Evolutionary conservation across 2,888 invertebrate genomes (phyloP).

Genomic region (Thyatira batis): DNA sequence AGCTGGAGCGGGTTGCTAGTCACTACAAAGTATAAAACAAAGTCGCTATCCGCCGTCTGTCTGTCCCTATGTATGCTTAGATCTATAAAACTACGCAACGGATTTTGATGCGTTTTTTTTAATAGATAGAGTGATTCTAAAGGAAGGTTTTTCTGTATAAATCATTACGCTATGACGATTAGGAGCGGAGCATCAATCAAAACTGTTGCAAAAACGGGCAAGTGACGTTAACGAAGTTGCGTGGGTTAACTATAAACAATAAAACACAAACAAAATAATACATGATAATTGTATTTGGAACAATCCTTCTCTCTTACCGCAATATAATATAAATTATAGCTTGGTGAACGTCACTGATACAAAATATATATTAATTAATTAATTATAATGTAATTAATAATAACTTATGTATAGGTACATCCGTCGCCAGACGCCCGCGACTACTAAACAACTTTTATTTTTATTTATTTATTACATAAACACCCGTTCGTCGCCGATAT

Average conservation of each 20-base stretch:
- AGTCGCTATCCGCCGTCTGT: no score
- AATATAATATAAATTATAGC: constrained; percentile 71
- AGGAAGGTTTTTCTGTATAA: no score
- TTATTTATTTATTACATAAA: constrained; percentile 27
- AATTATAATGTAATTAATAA: constrained; percentile 26
- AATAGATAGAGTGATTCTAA: no score
- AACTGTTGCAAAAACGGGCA: no score
- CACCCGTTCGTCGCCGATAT: constrained; percentile 40
- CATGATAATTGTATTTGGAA: constrained; percentile 76
- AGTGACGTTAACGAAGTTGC: no score
- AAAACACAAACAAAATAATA: constrained; percentile 44
- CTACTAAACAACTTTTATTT: constrained; percentile 52
- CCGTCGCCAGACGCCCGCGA: constrained; percentile 36
- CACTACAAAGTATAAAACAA: no score
- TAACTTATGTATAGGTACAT: constrained; percentile 63
- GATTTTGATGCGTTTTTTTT: no score
- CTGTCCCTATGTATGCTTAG: no score
- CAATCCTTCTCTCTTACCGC: constrained; percentile 66
- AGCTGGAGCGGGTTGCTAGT: no score
- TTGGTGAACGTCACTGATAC: constrained; percentile 71
- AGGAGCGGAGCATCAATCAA: no score
- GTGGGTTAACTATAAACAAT: constrained; percentile 11
- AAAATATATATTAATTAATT: constrained; percentile 71
- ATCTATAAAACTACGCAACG: no score
- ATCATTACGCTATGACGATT: no score